A percentile compares a stretch with the other conserved stretches of the same genome.
These are phyloP conservation scores for Isoperla grammatica DNA, from an alignment of 2,888 invertebrate species.

Conservation along the genomic window DNA sequence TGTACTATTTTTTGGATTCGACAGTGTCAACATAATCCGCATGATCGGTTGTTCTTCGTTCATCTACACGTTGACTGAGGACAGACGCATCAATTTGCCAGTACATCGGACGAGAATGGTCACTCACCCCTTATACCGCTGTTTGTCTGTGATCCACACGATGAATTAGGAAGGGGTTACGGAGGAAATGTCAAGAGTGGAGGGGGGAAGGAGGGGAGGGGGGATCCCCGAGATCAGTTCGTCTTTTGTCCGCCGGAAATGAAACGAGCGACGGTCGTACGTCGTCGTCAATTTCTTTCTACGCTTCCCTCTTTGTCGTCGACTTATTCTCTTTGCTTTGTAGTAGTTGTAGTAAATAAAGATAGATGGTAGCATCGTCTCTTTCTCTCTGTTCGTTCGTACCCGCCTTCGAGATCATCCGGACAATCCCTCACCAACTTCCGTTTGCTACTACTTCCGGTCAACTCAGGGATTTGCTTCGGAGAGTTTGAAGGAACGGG, in stretches of 20 bases:
- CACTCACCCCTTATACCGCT: too few species aligned
- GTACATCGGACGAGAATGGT: too few species aligned
- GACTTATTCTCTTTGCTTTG: not conserved
- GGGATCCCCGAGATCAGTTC: not conserved
- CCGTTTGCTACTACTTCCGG: slow-evolving; percentile 16
- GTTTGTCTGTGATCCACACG: too few species aligned
- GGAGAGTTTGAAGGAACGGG: slow-evolving; percentile 6
- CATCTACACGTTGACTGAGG: too few species aligned
- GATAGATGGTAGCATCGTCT: slow-evolving; percentile 9
- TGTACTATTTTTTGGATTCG: too few species aligned
- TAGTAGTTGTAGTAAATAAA: not conserved
- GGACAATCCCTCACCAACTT: slow-evolving; percentile 14
- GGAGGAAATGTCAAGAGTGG: too few species aligned
- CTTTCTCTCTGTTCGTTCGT: not conserved
- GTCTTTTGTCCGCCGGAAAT: slow-evolving; percentile 14
- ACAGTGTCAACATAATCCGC: too few species aligned
- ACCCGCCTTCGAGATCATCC: slow-evolving; percentile 10
- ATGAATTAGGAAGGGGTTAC: too few species aligned
- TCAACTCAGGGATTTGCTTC: not conserved
- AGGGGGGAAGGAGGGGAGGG: not conserved
- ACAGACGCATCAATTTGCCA: too few species aligned
- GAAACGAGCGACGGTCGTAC: slow-evolving; percentile 8
- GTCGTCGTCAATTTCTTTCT: too few species aligned
- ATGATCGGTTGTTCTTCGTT: too few species aligned
- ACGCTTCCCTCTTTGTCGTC: not conserved